These are phyloP conservation scores for Morpho deidamia DNA, from an alignment of 2,888 invertebrate species.

Conservation along the genomic window DNA sequence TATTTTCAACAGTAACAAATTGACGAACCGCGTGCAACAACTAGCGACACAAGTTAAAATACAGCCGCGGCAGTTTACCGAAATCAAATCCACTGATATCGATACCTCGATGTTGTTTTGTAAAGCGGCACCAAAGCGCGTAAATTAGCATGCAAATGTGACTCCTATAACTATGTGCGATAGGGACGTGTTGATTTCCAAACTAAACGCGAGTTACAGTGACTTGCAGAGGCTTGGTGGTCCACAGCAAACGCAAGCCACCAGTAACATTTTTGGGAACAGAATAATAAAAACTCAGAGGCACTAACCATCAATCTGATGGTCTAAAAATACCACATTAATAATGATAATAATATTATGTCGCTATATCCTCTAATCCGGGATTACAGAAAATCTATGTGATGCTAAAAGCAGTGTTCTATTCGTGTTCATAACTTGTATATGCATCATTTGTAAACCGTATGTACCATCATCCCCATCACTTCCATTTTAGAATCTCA, in stretches of 20 bases:
- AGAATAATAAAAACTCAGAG: conserved; percentile 20
- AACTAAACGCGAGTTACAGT: conserved; percentile 25
- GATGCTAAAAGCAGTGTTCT: too few species aligned
- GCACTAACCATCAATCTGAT: not conserved
- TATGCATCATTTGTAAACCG: too few species aligned
- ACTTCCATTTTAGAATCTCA: too few species aligned
- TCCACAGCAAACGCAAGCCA: conserved; percentile 55
- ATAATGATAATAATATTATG: too few species aligned
- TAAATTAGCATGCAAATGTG: conserved; percentile 19
- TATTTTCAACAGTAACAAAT: too few species aligned
- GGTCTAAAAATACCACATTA: too few species aligned
- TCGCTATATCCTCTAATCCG: too few species aligned
- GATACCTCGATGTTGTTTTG: conserved; percentile 46
- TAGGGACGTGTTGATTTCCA: conserved; percentile 1
- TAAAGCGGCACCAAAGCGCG: conserved; percentile 36
- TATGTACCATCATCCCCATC: too few species aligned
- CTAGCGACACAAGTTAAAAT: conserved; percentile 15
- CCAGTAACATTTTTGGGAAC: conserved; percentile 36
- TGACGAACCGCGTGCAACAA: not conserved
- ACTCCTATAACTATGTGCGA: conserved; percentile 13
- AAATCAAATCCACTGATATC: conserved; percentile 62
- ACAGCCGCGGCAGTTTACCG: conserved; percentile 42
- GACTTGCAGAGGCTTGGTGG: conserved; percentile 70
- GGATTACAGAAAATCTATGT: too few species aligned
- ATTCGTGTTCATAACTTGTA: too few species aligned